Evolutionary conservation across 2,113 vertebrate genomes (phyloP), one percentile per base, ranked within the genome.

Genomic region (Corythornis madagascariensis): DNA sequence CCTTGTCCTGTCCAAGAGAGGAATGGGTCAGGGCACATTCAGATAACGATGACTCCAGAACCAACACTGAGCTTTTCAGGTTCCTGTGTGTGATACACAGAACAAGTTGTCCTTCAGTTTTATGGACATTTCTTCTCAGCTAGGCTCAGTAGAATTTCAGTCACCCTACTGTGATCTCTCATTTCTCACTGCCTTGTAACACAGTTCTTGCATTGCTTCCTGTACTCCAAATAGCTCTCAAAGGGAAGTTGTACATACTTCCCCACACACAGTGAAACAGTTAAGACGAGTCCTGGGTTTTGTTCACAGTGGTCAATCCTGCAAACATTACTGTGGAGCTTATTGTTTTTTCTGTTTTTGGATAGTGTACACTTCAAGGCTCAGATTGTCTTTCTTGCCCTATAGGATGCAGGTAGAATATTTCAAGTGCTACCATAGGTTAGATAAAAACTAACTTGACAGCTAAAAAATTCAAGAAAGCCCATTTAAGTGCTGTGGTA

Each of bases 1-100:
- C 38, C 38, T 38, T 38, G 38, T 38, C 38, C 38, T 38, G 38
- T 38, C 35, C 29, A 40, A 43, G 47, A 83, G 13, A 6, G 7
- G n/a, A 31, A 22, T 22, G 13, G 1, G 1, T 48, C 4, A 0
- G 9, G 16, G 2, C 7, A 59, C 17, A 7, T 10, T 71, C 11
- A 21, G 1, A 19, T 59, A 31, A 64, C n/a, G 18, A 77, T 22
- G 8, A 26, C 11, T 3, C 9, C 11, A 40, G 40, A 86, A 11
- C 18, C 69, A 90, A 0, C 6, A 6, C 10, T 33, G 40, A 65
- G 43, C 31, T 78, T 86, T 79, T 67, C 53, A 24, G 25, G 17
- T 61, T 10, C 25, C 25, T 74, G 7, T 35, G 12, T 83, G 16
- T 48, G 25, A 43, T 33, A 29, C 26, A 26, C 20, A 38, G 57